Evolutionary conservation across 1,140 invertebrate species (phyloP), one percentile per base, ranked within the genome.

Genomic region (Idris sp.): DNA sequence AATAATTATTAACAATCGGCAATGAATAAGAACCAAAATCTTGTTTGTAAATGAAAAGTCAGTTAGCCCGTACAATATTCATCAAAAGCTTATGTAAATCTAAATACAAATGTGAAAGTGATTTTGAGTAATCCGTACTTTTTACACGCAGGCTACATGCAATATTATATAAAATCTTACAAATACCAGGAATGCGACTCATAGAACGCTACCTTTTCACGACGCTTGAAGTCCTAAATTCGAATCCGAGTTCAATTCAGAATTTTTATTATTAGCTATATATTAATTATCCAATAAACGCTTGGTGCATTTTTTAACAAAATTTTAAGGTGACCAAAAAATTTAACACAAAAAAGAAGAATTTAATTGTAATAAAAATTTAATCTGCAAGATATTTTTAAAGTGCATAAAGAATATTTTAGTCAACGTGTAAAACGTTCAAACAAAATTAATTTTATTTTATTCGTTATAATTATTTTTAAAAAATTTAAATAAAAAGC

Each of bases 121-220:
- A 28, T 53, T 28, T 74, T 53, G 43, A 67, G 16, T 56, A 68
- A 65, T 56, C 51, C 43, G 10, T 68, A 49, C 51, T 62, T 68
- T 74, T 74, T 68, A 74, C 62, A 68, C 64, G 48, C 58, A 58
- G 40, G 38, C 54, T 64, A 68, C 44, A 65, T 69, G 44, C 46
- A 64, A 53, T 65, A 69, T 75, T 44, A 69, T 69, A 75, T 69
- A 69, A 75, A 75, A 65, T 71, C 65, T 76, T 71, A 71, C 25
- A 71, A 71, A 76, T 76, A 69, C 61, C 65, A 71, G 65, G 74
- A 76, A 76, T 71, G 74, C 74, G 74, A 67, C 65, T 76, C 67
- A 61, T 49, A 76, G 61, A 71, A 71, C 61, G 65, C 48, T 71
- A 74, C 48, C 35, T 38, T 49, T 35, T 67, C 58, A 68, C 43